Percentiles rank a stretch among this genome's conserved stretches.
phyloP scores from a whole-genome alignment of 2,797 vertebrate species.

The Sternotherus odoratus region DNA sequence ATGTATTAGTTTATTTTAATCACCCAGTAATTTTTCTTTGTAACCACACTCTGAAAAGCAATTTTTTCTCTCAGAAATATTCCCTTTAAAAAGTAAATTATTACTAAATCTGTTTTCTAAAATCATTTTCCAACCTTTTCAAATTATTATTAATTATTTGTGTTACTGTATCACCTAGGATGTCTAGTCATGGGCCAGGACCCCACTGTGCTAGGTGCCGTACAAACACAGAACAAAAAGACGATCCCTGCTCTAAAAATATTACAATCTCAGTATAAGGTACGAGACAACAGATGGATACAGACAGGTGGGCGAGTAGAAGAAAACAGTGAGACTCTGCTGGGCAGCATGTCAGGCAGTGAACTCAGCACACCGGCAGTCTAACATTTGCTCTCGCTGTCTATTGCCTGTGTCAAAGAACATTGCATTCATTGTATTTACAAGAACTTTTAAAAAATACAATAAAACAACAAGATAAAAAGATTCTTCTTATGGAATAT shows the following conservation, averaged over 20 bases:
- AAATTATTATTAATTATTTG: background rate
- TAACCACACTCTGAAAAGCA: background rate
- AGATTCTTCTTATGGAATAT: background rate
- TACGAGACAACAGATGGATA: no score
- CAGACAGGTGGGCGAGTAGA: no score
- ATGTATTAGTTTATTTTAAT: slow-evolving; percentile 2
- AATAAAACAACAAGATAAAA: background rate
- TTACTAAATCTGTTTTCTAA: slow-evolving; percentile 35
- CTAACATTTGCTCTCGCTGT: background rate
- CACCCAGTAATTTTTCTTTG: slow-evolving; percentile 1
- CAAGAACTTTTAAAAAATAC: background rate
- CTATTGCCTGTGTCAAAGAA: background rate
- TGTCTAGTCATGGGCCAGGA: no score
- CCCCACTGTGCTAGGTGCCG: no score
- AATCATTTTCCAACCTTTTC: slow-evolving; percentile 34
- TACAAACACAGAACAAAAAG: no score
- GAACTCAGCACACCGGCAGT: no score
- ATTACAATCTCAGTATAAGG: no score
- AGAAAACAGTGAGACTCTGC: no score
- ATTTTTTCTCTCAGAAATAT: slow-evolving; percentile 3
- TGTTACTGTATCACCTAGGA: no score
- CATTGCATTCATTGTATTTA: background rate
- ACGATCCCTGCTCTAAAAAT: no score
- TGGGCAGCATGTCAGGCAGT: no score
- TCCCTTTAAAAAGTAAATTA: slow-evolving; percentile 41